Base-by-base conservation (phyloP, 1,140 invertebrate species). In the Orius laevigatus region DNA sequence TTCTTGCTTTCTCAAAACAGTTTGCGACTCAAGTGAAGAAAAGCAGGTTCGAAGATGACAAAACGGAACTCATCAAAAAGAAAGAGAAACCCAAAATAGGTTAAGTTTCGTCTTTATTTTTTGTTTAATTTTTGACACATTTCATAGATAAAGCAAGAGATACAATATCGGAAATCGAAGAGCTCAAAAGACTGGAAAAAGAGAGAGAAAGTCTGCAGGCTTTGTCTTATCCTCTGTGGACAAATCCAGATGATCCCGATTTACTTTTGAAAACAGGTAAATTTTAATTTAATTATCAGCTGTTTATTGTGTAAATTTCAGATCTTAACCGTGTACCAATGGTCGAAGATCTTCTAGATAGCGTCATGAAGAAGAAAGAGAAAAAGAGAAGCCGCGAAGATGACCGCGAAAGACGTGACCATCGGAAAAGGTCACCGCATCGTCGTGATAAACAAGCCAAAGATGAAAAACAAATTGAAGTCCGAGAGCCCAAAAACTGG, bases 101-200 rank as follows among this genome's bases (percentile, higher is more conserved):
- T 34, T n/a, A n/a, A n/a, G n/a, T n/a, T n/a, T 9, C n/a, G 35
- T 33, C 15, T 46, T 16, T 5, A 34, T 33, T 34, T 32, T 12
- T 15, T 34, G 10, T 25, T 25, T 25, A 25, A 3, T 25, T 25
- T 25, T 25, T 25, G 3, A 12, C 36, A 3, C 11, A 4, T 16
- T 38, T 38, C 41, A 33, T 55, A 33, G 55, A 57, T 34, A 57
- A 57, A 36, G 57, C 57, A 10, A 49, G 53, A 50, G 53, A 57
- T 36, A 58, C 57, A 1, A 58, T 58, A 9, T 52, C 51, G 50
- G 54, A 58, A 52, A 58, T 58, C 12, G 57, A 58, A 51, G 57
- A 58, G 46, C 45, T 58, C 12, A 58, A 58, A 47, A 46, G 56
- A 44, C 48, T 41, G 41, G 54, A 55, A 51, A 48, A 49, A 32